Base-by-base conservation (phyloP, 2,797 vertebrate genomes). In the Champsocephalus gunnari region DNA sequence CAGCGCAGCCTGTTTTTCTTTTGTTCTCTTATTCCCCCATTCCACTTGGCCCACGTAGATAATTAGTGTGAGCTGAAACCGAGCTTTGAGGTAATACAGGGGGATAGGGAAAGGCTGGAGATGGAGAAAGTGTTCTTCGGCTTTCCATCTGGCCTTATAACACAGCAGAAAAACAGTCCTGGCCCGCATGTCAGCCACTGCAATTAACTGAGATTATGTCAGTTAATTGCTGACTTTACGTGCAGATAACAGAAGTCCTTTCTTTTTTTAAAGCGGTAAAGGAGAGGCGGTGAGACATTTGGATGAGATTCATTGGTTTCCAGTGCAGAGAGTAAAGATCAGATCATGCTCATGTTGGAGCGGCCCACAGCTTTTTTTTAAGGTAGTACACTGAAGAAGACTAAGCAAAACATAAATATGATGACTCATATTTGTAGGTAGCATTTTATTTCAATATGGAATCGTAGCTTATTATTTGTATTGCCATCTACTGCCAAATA, bases 141-240 rank as follows among this genome's bases (percentile, higher is more conserved):
- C 68, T 80, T 89, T 88, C 83, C 84, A 88, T 84, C 85, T 85
- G 78, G 88, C 82, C 49, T 79, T 71, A 38, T 38, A 77, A 78
- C 59, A 61, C 43, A 76, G 66, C 41, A 62, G 87, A 49, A 77
- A 84, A 89, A 82, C 57, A 61, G 75, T 75, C 53, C 59, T 34
- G 77, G 58, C 62, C 64, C 73, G 4, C 86, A 89, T 83, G 89
- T 88, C 85, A 80, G 68, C 71, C 62, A 16, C 21, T 56, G 77
- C 84, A 92, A 91, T 93, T 89, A 93, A 84, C 74, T 84, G 61
- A 81, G 81, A 93, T 90, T 79, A 92, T 83, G 87, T 91, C 90
- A 19, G 19, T 19, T 19, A 19, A 19, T 19, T 19, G 19, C 19
- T 19, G 19, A 19, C 75, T 83, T 83, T 73, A 82, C 66, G 28